Evolutionary conservation across 2,888 invertebrate species (phyloP), one percentile per base, ranked within the genome.

Genomic region (Hirtodrosophila trivittata): DNA sequence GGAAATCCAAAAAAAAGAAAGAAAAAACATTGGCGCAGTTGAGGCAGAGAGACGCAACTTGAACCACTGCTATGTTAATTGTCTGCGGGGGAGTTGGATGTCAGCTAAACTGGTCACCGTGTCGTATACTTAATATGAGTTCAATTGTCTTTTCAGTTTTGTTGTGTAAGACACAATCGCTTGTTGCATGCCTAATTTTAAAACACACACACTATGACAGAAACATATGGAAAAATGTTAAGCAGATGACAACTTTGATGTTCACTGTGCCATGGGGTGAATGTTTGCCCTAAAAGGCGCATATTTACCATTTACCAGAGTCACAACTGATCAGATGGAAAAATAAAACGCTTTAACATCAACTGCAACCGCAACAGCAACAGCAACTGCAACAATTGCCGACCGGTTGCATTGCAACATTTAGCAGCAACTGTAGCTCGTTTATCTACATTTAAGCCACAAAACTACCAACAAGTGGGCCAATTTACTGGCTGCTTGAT

Each of bases 401-500:
- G 56, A 82, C 82, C 78, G 76, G 78, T 82, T 78, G 67, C 64
- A 39, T 63, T 72, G 57, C 72, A 39, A 69, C 62, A 72, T 69
- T 58, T 30, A 28, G 32, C 37, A 57, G 49, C 46, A 46, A 30
- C 28, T 37, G 66, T 39, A 66, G 63, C 77, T n/a, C n/a, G n/a
- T n/a, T n/a, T n/a, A 32, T 16, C 43, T 42, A 32, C n/a, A n/a
- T n/a, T n/a, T n/a, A n/a, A 21, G 18, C 18, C 2, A 21, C 18
- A 2, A 21, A 52, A 43, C 45, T 46, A 25, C 37, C 4, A 7
- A 16, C 66, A 73, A 82, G 52, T 78, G 76, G 63, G 73, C 67
- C 68, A 82, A 57, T 73, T 63, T 46, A 28, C 37, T 26, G 49
- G 10, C 32, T 9, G 43, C 38, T 66, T 60, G 30, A 66, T 35